These are phyloP conservation scores for Caenorhabditis sp. DNA, from an alignment of 2,888 invertebrate genomes.

Conservation along the genomic window DNA sequence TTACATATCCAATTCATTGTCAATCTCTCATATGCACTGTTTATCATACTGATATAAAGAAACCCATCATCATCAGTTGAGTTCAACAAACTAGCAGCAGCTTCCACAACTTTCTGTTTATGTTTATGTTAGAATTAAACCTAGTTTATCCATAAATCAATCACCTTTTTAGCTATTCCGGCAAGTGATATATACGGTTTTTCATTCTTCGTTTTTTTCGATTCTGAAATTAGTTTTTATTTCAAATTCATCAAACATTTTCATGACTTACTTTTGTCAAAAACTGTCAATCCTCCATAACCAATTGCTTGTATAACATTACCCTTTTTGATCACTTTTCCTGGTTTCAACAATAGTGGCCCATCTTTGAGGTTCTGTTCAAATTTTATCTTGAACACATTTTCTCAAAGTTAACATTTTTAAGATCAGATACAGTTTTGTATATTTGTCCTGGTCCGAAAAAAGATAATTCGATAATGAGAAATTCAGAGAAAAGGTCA, in stretches of 20 bases:
- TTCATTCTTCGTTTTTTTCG: background rate
- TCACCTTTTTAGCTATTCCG: background rate
- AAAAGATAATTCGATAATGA: too few relatives aligned
- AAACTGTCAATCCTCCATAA: constrained; percentile 17
- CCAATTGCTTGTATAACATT: constrained; percentile 29
- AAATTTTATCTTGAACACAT: too few relatives aligned
- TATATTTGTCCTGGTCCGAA: too few relatives aligned
- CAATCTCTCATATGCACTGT: constrained; percentile 61
- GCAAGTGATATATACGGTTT: background rate
- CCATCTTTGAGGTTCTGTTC: constrained; percentile 35
- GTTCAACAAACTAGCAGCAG: constrained; percentile 5
- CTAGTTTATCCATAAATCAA: background rate
- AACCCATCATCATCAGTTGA: constrained; percentile 11
- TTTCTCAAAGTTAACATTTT: constrained; percentile 6
- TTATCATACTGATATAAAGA: constrained; percentile 51
- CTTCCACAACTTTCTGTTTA: constrained; percentile 9
- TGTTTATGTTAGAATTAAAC: too few relatives aligned
- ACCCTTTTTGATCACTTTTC: constrained; percentile 16
- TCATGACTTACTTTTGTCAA: constrained; percentile 1
- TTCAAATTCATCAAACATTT: background rate
- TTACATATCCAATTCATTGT: constrained; percentile 69
- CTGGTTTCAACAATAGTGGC: constrained; percentile 22
- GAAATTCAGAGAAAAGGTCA: too few relatives aligned
- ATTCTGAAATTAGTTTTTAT: background rate
- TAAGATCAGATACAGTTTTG: too few relatives aligned